A percentile compares a stretch with the other conserved stretches of the same genome.
Evolutionary conservation across 2,888 invertebrate species (phyloP).

Genomic region (Caenorhabditis drosophilae): DNA sequence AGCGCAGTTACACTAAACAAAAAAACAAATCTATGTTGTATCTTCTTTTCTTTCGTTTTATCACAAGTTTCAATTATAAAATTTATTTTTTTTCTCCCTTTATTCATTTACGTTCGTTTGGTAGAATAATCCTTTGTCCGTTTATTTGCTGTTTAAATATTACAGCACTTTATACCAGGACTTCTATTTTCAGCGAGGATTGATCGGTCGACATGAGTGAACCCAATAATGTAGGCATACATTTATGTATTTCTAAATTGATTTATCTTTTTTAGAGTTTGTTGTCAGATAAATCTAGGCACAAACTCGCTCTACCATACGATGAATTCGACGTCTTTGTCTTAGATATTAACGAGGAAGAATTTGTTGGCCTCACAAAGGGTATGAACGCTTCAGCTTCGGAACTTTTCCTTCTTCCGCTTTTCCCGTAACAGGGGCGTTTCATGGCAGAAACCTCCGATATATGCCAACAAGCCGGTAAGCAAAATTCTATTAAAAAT

Average conservation of each 20-base stretch:
- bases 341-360: constrained; percentile 37
- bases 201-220: constrained; percentile 30
- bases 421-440: constrained; percentile 33
- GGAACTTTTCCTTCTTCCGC: constrained; percentile 35
- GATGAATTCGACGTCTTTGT: constrained; percentile 42
- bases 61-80: too few species aligned
- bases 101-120: constrained; percentile 2
- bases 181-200: constrained; percentile 20
- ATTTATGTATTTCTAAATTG: constrained; percentile 35
- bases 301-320: constrained; percentile 29
- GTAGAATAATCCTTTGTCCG: constrained; percentile 11
- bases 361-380: constrained; percentile 17
- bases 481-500: constrained; percentile 7
- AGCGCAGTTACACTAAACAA: constrained; percentile 1
- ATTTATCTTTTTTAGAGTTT: constrained; percentile 45
- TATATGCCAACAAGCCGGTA: constrained; percentile 35
- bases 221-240: constrained; percentile 38
- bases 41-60: too few species aligned
- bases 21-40: background rate
- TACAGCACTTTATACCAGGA: constrained; percentile 26
- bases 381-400: constrained; percentile 27
- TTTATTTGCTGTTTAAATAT: constrained; percentile 23
- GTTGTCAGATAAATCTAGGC: constrained; percentile 36
- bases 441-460: constrained; percentile 34
- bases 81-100: too few species aligned